A percentile compares a stretch with the other conserved stretches of the same genome.
These are phyloP conservation scores for Amblyteles armatorius DNA, from an alignment of 2,888 invertebrate species.

Conservation along the genomic window DNA sequence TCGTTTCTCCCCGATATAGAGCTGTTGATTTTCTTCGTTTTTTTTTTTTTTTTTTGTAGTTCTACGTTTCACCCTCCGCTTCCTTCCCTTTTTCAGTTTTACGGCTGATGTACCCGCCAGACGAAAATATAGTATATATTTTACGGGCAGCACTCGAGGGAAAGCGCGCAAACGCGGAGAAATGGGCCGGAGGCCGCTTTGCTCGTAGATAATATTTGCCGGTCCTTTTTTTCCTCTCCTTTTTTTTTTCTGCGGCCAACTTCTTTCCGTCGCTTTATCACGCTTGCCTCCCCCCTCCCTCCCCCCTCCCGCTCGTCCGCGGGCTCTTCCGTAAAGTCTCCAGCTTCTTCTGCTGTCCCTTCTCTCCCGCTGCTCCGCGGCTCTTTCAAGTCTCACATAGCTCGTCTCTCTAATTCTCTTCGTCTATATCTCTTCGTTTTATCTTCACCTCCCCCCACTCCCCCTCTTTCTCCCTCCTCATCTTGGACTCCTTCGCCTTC, in stretches of 20 bases:
- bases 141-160: constrained; percentile 45
- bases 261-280: constrained; percentile 63
- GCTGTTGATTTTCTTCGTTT: constrained; percentile 33
- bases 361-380: constrained; percentile 56
- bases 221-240: constrained; percentile 12
- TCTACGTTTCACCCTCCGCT: constrained; percentile 17
- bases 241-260: constrained; percentile 29
- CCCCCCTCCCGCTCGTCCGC: constrained; percentile 41
- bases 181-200: constrained; percentile 44
- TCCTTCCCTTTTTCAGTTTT: constrained; percentile 42
- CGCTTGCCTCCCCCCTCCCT: constrained; percentile 47
- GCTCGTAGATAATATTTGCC: constrained; percentile 67
- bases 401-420: constrained; percentile 1
- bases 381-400: constrained; percentile 41
- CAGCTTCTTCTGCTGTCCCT: constrained; percentile 60
- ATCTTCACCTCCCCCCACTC: constrained; percentile 15
- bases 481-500: not conserved
- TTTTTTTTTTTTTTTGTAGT: not conserved
- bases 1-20: constrained; percentile 38
- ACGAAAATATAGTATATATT: constrained; percentile 65
- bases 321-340: constrained; percentile 38
- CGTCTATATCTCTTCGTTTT: constrained; percentile 19
- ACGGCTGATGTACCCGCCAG: constrained; percentile 59
- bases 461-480: constrained; percentile 11
- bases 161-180: constrained; percentile 43